Percentiles rank a stretch among this genome's conserved stretches.
Conservation (phyloP, 1,140 invertebrate genomes). For the Macrocentrus cingulum region DNA sequence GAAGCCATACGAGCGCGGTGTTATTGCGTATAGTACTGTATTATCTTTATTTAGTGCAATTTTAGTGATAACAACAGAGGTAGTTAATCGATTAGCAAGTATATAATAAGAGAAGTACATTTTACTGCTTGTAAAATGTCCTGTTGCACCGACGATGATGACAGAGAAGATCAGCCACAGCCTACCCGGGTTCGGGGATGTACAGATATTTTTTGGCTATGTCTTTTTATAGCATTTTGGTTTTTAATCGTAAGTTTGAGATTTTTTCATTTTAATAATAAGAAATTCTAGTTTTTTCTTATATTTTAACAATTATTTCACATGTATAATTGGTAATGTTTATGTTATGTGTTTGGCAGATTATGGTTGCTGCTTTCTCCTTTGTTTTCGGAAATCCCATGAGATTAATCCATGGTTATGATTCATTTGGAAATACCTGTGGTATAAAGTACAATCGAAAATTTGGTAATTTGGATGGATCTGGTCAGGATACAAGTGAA, state of each 20-base stretch:
- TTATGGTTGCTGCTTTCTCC: slow-evolving; percentile 84
- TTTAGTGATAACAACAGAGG: too few species aligned
- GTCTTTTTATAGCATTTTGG: slow-evolving; percentile 83
- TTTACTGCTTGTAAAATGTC: slow-evolving; percentile 44
- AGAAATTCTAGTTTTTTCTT: slow-evolving; percentile 27
- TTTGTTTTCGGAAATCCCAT: slow-evolving; percentile 87
- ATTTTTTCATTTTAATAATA: slow-evolving; percentile 35
- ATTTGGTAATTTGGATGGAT: slow-evolving; percentile 72
- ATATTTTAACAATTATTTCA: neutral
- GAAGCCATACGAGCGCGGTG: too few species aligned
- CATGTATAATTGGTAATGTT: slow-evolving; percentile 8
- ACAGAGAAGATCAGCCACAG: slow-evolving; percentile 45
- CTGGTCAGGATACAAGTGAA: slow-evolving; percentile 78
- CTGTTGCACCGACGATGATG: slow-evolving; percentile 47
- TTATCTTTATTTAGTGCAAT: too few species aligned
- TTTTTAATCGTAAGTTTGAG: slow-evolving; percentile 79
- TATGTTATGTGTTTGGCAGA: slow-evolving; percentile 61
- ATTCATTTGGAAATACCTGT: slow-evolving; percentile 96
- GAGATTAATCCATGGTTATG: slow-evolving; percentile 87
- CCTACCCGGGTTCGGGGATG: slow-evolving; percentile 64
- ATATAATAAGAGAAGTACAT: too few species aligned
- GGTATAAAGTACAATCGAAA: slow-evolving; percentile 78
- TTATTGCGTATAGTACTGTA: too few species aligned
- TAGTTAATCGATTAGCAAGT: too few species aligned
- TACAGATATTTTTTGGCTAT: slow-evolving; percentile 85